Evolutionary conservation across 2,113 vertebrate genomes (phyloP).

Genomic region (Loxodonta africana): DNA sequence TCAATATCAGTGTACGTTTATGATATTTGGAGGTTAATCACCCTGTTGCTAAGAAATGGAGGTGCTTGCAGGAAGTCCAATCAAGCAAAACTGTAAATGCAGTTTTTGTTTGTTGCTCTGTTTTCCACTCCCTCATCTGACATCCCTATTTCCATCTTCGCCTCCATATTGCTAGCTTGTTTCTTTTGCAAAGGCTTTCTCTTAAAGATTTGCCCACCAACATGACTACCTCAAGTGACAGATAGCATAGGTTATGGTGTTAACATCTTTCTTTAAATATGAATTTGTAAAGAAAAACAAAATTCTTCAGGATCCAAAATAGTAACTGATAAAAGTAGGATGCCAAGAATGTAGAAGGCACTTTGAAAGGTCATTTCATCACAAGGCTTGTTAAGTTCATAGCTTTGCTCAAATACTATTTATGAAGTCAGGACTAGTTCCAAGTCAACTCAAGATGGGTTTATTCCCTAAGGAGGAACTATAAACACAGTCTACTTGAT

Average conservation of each 20-base stretch:
- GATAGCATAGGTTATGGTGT: not conserved
- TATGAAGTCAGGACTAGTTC: not conserved
- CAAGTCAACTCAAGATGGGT: not conserved
- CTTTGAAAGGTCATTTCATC: not conserved
- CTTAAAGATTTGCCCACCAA: not conserved
- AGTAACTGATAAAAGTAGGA: not conserved
- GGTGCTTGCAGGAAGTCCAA: not conserved
- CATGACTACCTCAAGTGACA: not conserved
- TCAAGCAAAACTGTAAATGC: not conserved
- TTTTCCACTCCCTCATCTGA: not conserved
- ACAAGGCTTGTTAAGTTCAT: not conserved
- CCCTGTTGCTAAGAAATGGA: not conserved
- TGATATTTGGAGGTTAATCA: not conserved
- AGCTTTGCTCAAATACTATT: not conserved
- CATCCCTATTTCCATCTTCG: not conserved
- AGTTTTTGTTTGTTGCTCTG: not conserved
- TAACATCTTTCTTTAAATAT: slow-evolving; percentile 15
- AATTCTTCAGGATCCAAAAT: not conserved
- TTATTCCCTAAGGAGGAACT: slow-evolving; percentile 20
- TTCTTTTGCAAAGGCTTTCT: not conserved
- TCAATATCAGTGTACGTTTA: not conserved
- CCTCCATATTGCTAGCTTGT: not conserved
- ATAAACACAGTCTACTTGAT: not conserved
- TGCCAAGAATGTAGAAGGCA: not conserved
- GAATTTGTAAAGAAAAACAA: slow-evolving; percentile 20